phyloP scores from a whole-genome alignment of 2,888 invertebrate species.

The Papilio protenor region DNA sequence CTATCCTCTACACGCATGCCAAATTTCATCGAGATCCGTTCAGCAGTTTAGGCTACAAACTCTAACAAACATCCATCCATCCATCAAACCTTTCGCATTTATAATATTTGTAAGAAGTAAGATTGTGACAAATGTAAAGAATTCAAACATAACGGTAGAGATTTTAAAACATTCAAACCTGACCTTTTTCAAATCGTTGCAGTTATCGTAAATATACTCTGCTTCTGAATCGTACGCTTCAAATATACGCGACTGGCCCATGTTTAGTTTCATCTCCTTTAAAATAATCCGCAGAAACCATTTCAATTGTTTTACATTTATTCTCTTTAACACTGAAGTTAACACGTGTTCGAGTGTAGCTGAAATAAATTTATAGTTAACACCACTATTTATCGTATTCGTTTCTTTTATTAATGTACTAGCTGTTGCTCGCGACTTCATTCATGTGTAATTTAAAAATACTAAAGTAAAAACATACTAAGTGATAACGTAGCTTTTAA shows the following conservation, averaged over 20 bases:
- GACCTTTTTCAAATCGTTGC: slow-evolving; percentile 88
- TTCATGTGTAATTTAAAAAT: too few relatives aligned
- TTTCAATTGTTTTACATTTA: slow-evolving; percentile 91
- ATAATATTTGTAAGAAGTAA: too few relatives aligned
- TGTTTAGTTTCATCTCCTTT: slow-evolving; percentile 91
- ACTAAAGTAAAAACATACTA: too few relatives aligned
- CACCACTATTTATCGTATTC: not conserved
- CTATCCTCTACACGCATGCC: too few relatives aligned
- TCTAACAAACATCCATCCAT: too few relatives aligned
- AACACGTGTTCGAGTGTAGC: slow-evolving; percentile 83
- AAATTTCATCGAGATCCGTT: too few relatives aligned
- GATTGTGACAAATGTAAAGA: not conserved
- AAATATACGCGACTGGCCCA: slow-evolving; percentile 89
- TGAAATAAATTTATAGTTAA: slow-evolving; percentile 47
- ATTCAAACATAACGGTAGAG: not conserved
- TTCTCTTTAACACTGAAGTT: slow-evolving; percentile 86
- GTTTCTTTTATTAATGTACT: too few relatives aligned
- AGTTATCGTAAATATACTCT: slow-evolving; percentile 88
- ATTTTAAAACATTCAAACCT: slow-evolving; percentile 45
- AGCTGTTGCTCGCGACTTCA: too few relatives aligned
- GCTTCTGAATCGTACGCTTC: slow-evolving; percentile 91
- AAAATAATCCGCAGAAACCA: slow-evolving; percentile 96
- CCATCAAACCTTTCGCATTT: too few relatives aligned
- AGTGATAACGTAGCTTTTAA: too few relatives aligned
- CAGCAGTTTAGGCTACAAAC: too few relatives aligned